Evolutionary conservation across 2,797 vertebrate species (phyloP), one percentile per base, ranked within the genome.

Genomic region (Spinus pinus): DNA sequence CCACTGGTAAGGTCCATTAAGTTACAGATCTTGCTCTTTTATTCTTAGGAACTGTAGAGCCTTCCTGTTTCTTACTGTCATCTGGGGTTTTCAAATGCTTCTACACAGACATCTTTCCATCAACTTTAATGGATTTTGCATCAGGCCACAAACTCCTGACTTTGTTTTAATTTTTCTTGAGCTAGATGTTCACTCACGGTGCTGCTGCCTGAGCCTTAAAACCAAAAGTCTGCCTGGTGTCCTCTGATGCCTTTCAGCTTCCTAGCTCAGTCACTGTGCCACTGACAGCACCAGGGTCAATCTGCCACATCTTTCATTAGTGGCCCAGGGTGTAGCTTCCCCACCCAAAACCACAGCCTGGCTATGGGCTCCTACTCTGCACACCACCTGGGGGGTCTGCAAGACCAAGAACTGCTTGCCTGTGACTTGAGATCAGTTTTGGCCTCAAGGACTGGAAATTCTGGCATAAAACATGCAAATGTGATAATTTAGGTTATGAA

Each of bases 311-410:
- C 19, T 73, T 62, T 50, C 42, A 14, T 31, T 31, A 28, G 9
- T 25, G 39, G 22, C 5, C 30, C 31, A 39, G 41, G 41, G 41
- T 42, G 41, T 19, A 42, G 8, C 35, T 54, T 83, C 18, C 11
- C 20, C 39, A 41, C 4, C 7, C 4, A 2, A 1, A 1, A 3
- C 4, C 30, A 20, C 22, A 58, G 39, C 24, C 58, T 57, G n/a
- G 20, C 28, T 47, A 7, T 3, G 18, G 5, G 50, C n/a, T 39
- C 37, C 49, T 50, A 7, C 35, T 65, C 51, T 6, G 0, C 24
- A 27, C 1, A 0, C 14, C 3, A 9, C 21, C 21, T 46, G 9
- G 1, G 3, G 6, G 3, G 3, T 56, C 57, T 77, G 18, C 27
- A 57, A 60, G 53, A 16, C 19, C 35, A n/a, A 30, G 17, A 69